phyloP scores from a whole-genome alignment of 1,140 invertebrate species.

The Augochlora pura region DNA sequence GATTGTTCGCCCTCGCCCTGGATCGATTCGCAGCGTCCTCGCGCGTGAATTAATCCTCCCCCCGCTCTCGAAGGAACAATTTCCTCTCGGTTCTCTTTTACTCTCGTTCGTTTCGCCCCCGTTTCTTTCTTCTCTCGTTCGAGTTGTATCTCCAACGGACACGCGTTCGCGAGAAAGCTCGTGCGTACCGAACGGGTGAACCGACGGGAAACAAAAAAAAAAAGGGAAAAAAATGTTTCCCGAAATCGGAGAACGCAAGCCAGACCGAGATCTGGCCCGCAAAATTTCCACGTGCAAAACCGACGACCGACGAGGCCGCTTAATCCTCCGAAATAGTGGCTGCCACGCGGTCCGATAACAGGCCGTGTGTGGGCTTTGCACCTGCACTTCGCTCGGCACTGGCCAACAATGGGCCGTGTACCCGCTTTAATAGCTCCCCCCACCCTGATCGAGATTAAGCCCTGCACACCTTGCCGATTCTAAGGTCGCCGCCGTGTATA shows the following conservation, averaged over 20 bases:
- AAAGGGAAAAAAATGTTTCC: not conserved
- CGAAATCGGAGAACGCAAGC: not conserved
- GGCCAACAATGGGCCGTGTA: slow-evolving; percentile 47
- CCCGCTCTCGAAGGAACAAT: slow-evolving; percentile 8
- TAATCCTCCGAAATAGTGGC: slow-evolving; percentile 48
- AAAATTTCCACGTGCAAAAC: slow-evolving; percentile 29
- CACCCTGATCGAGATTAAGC: slow-evolving; percentile 42
- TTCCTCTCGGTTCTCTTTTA: not conserved
- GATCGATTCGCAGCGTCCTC: slow-evolving; percentile 36
- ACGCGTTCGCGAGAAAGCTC: slow-evolving; percentile 3
- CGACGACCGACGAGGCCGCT: slow-evolving; percentile 25
- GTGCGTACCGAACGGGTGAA: not conserved
- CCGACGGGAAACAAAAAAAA: not conserved
- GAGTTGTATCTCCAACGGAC: not conserved
- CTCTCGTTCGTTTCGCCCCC: not conserved
- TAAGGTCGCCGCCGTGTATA: slow-evolving; percentile 19
- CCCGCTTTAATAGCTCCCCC: slow-evolving; percentile 40
- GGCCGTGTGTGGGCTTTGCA: slow-evolving; percentile 46
- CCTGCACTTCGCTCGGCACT: slow-evolving; percentile 28
- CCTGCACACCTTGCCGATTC: slow-evolving; percentile 29
- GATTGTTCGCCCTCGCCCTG: not conserved
- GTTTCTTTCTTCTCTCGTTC: not conserved
- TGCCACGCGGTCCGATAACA: slow-evolving; percentile 35
- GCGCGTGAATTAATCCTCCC: slow-evolving; percentile 44
- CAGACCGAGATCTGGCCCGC: not conserved